Evolutionary conservation across 92 coral and sea anemone species (phyloP), one percentile per base, ranked within the genome.

Genomic region (Porites divaricata): DNA sequence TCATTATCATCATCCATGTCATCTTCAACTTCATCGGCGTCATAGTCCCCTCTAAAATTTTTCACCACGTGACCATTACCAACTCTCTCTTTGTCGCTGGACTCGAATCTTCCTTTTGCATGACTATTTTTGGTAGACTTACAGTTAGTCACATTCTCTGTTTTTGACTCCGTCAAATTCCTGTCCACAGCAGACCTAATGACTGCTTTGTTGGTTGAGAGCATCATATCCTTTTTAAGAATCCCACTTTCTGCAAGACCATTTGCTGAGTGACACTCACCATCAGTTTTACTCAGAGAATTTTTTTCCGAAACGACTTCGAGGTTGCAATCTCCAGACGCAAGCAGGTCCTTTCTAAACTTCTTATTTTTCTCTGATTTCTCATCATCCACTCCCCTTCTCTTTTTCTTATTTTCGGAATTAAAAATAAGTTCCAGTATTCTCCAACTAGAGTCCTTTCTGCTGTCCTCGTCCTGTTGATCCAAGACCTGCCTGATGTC

Each of bases 341-440:
- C 70, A 11, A n/a, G n/a, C 15, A 45, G 14, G 15, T 7, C 75
- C 9, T 7, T 71, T 63, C 72, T 81, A 6, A 9, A 12, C 52
- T 82, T 82, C 72, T 82, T 82, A 19, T 72, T 63, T 50, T 22
- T 24, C 48, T 12, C 8, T 22, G 72, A 48, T 2, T 72, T 63
- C 41, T 62, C 51, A 17, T 24, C 72, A 23, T 50, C 45, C 6
- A 16, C 5, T 8, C 11, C 0, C 64, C 79, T 61, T 82, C 68
- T 76, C 63, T 64, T 54, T 11, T 17, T 75, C 56, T 54, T 57
- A 8, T 23, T 64, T 54, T 76, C 88, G n/a, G 76, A 75, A 7
- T 76, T 84, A n/a, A 19, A 84, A 22, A 84, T 48, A n/a, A 51
- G 81, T 76, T 84, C 75, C 74, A 84, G 51, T 57, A 84, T 64